Conservation (phyloP, 2,113 vertebrate genomes). For the Callocephalon fimbriatum region DNA sequence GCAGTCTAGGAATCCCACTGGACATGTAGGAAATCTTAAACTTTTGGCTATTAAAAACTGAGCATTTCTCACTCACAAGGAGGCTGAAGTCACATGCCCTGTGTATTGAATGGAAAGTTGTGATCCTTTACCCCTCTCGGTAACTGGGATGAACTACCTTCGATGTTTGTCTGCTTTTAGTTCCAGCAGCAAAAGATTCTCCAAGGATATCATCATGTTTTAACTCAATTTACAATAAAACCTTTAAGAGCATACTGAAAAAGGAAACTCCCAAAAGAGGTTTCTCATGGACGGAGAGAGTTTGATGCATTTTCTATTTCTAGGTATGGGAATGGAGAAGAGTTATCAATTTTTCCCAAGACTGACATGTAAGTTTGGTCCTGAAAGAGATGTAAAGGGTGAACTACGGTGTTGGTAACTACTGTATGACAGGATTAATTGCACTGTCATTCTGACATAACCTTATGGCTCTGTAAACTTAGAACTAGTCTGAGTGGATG, state of each 20-base stretch:
- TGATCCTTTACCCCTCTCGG: neutral
- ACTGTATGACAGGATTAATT: neutral
- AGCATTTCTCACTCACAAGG: neutral
- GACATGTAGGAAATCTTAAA: neutral
- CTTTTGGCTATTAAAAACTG: neutral
- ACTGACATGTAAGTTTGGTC: neutral
- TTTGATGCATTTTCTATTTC: constrained; percentile 35
- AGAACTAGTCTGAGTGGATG: neutral
- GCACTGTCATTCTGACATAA: neutral
- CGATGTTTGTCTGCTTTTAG: neutral
- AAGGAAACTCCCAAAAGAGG: constrained; percentile 19
- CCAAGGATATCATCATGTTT: neutral
- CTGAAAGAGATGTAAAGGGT: constrained; percentile 7
- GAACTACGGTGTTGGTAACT: neutral
- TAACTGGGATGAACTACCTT: neutral
- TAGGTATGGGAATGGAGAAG: neutral
- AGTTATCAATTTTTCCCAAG: neutral
- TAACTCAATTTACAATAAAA: constrained; percentile 38
- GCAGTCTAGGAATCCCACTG: neutral
- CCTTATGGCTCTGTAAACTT: neutral
- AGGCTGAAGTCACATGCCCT: neutral
- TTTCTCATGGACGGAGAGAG: constrained; percentile 5
- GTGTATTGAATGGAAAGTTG: neutral
- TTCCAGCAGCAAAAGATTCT: neutral
- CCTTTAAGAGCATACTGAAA: constrained; percentile 13